Evolutionary conservation across 2,797 vertebrate genomes (phyloP).

Genomic region (Pantherophis alleghaniensis): DNA sequence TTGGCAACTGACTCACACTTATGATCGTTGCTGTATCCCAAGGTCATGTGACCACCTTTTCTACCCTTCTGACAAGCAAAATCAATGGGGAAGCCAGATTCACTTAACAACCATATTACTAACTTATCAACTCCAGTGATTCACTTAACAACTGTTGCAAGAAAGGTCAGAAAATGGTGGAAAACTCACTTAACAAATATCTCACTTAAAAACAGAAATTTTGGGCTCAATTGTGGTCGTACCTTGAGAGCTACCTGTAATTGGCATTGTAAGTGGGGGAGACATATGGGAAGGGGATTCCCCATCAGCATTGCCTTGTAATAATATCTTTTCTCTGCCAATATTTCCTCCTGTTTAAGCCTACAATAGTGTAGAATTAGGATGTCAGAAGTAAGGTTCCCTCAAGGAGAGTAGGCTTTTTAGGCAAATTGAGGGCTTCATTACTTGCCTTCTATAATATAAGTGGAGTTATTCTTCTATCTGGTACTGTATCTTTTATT

Average conservation of each 20-base stretch:
- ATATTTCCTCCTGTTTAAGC: not conserved
- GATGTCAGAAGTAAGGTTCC: not conserved
- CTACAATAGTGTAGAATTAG: not conserved
- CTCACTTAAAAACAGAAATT: not conserved
- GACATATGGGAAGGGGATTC: not conserved
- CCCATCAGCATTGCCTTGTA: not conserved
- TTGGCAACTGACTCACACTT: not conserved
- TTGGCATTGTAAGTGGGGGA: not conserved
- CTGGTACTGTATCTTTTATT: not conserved
- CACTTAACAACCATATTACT: not conserved
- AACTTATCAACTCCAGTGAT: not conserved
- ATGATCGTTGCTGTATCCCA: not conserved
- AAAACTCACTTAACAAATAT: not conserved
- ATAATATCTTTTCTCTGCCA: not conserved
- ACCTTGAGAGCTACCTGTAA: not conserved
- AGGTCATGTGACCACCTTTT: not conserved
- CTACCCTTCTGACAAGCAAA: not conserved
- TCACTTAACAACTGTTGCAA: not conserved
- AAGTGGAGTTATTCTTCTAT: not conserved
- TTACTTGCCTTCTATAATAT: not conserved
- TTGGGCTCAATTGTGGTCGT: rapidly evolving
- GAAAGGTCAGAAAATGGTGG: not conserved
- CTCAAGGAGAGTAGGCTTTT: not conserved
- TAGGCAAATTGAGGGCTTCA: not conserved
- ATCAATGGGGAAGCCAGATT: not conserved